Base-by-base conservation (phyloP, 1,140 invertebrate species). In the Panagrolaimus sp. region DNA sequence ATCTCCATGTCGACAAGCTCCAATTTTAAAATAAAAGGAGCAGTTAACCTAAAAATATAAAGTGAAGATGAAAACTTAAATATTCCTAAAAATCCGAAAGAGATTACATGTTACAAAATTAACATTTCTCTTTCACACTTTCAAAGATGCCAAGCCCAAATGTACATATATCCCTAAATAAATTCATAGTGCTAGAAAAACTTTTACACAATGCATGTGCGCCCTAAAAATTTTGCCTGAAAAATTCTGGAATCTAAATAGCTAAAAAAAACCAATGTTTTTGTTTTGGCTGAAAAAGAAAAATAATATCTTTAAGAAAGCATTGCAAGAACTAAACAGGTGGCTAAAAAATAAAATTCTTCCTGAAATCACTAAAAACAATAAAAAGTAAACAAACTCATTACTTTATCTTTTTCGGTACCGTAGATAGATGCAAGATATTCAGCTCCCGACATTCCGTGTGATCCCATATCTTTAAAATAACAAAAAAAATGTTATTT, bases 11-110 rank as follows among this genome's bases (percentile, higher is more conserved):
- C 94, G 87, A 84, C 95, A 98, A 48, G 95, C 94, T 83, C 94
- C 94, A 25, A 98, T 98, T 88, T 98, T 98, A 84, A 98, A 98
- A 83, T 97, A 98, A 87, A 98, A 98, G 3, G 94, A 97, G 85
- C 95, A 98, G 84, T 98, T 98, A 66, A 98, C 94, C 87, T 93
- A 96, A 87, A 81, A 90, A 89, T 83, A 78, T 47, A n/a, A 5
- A 23, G 8, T 57, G 20, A 57, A 11, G 8, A 13, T 20, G 7
- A n/a, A 25, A 25, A 11, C 51, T 3, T 25, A 57, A 57, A 20
- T 57, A 25, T 20, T 27, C 13, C 11, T 20, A 57, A 25, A 38
- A 38, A 38, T 38, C 31, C 31, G 51, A 57, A 16, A 57, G 51
- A 57, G 51, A 57, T 57, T 57, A 57, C 51, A 25, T 27, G 27